These are phyloP conservation scores for Aproaerema taeniolella DNA, from an alignment of 2,888 invertebrate species.

Conservation along the genomic window DNA sequence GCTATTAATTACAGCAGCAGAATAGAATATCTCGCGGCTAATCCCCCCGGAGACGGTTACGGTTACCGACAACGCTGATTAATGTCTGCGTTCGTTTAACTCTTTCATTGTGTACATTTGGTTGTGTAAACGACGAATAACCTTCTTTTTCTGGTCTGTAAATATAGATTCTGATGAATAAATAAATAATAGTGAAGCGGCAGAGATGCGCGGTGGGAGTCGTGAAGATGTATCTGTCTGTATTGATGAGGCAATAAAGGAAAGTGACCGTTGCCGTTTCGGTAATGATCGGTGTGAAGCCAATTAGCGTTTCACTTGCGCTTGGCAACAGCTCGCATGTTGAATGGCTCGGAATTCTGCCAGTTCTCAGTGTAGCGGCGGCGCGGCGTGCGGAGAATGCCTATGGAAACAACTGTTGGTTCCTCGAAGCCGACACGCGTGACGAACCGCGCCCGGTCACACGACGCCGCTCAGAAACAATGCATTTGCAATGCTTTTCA, in stretches of 20 bases:
- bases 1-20: slow-evolving; percentile 71
- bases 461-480: slow-evolving; percentile 62
- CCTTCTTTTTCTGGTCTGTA: slow-evolving; percentile 62
- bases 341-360: slow-evolving; percentile 38
- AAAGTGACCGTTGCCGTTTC: slow-evolving; percentile 36
- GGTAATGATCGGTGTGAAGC: slow-evolving; percentile 31
- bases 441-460: slow-evolving; percentile 60
- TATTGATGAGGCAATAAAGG: slow-evolving; percentile 38
- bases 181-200: slow-evolving; percentile 52
- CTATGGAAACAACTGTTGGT: slow-evolving; percentile 67
- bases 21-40: slow-evolving; percentile 73
- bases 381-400: slow-evolving; percentile 60
- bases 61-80: slow-evolving; percentile 73
- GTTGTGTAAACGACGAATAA: slow-evolving; percentile 59
- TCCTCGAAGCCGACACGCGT: slow-evolving; percentile 63
- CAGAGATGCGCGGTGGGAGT: slow-evolving; percentile 44
- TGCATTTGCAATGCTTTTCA: slow-evolving; percentile 57
- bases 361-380: slow-evolving; percentile 31
- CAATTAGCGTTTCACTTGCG: slow-evolving; percentile 41
- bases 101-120: slow-evolving; percentile 56
- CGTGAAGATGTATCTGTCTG: slow-evolving; percentile 39
- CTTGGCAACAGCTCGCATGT: slow-evolving; percentile 36
- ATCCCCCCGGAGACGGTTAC: slow-evolving; percentile 69
- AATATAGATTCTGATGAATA: slow-evolving; percentile 55
- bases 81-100: slow-evolving; percentile 68